Evolutionary conservation across 2,113 vertebrate genomes (phyloP).

Genomic region (Piaya cayana): DNA sequence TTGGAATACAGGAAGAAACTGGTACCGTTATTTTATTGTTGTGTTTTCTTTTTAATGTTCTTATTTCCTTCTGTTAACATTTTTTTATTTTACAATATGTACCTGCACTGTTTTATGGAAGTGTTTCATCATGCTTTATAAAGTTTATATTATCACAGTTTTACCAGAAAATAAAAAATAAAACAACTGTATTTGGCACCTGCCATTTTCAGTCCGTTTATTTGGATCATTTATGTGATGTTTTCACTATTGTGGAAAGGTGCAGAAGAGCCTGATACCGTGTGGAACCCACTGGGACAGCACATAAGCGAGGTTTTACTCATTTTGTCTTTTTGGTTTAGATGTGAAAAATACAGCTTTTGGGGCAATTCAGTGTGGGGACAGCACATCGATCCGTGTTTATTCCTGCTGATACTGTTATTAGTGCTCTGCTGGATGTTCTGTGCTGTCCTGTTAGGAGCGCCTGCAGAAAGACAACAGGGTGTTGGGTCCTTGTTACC

Average conservation of each 20-base stretch:
- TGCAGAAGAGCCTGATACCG: background rate
- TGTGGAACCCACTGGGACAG: background rate
- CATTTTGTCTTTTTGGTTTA: background rate
- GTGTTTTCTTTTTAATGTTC: background rate
- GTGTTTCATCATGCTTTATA: background rate
- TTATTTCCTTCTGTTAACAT: background rate
- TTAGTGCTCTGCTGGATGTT: background rate
- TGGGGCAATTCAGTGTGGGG: background rate
- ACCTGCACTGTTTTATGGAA: background rate
- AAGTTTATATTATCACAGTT: constrained; percentile 5
- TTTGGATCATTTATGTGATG: background rate
- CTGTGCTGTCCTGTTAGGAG: background rate
- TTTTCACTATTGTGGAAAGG: background rate
- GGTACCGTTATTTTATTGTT: constrained; percentile 19
- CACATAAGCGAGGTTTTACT: background rate
- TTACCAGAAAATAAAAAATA: background rate
- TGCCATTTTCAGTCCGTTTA: background rate
- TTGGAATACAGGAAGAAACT: background rate
- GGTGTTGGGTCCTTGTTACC: background rate
- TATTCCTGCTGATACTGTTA: background rate
- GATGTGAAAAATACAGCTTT: background rate
- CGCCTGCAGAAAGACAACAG: accelerated
- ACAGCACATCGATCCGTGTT: background rate
- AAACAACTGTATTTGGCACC: background rate
- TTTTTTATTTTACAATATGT: constrained; percentile 10